A percentile compares a stretch with the other conserved stretches of the same genome.
Evolutionary conservation across 2,113 vertebrate species (phyloP).

Genomic region (Scomber japonicus): DNA sequence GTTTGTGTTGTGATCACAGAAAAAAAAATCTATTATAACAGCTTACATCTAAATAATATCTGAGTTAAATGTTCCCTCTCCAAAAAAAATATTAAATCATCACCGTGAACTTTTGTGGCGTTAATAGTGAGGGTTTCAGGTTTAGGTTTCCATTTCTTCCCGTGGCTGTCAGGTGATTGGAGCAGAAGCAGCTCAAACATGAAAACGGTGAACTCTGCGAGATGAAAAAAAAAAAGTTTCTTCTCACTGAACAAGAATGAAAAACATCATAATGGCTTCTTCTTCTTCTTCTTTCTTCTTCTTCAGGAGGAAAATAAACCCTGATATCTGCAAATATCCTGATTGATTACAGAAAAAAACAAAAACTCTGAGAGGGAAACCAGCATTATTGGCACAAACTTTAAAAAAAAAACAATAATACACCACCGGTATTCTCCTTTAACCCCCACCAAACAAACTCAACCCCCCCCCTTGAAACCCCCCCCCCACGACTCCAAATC

Average conservation of each 20-base stretch:
- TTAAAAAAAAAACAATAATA: background rate
- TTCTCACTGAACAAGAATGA: background rate
- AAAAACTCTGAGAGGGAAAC: background rate
- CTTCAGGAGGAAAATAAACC: slow-evolving; percentile 15
- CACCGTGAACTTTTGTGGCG: background rate
- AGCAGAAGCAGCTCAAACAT: background rate
- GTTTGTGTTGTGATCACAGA: background rate
- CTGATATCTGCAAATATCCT: slow-evolving; percentile 11
- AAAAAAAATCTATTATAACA: background rate
- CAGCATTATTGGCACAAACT: slow-evolving; percentile 50
- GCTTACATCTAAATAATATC: too few relatives aligned
- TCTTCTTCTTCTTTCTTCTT: background rate
- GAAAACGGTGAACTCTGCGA: slow-evolving; percentile 8
- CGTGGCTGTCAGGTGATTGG: background rate
- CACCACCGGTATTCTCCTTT: slow-evolving; percentile 74
- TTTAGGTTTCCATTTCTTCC: slow-evolving; percentile 4
- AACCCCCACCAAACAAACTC: slow-evolving; percentile 20
- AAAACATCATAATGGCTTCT: background rate
- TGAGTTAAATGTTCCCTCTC: too few relatives aligned
- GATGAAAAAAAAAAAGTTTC: background rate
- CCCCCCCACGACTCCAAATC: slow-evolving; percentile 59
- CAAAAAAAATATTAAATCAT: background rate
- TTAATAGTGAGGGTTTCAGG: slow-evolving; percentile 14
- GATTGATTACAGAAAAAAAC: background rate
- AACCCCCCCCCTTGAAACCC: slow-evolving; percentile 26